Percentiles rank a stretch among this genome's conserved stretches.
Evolutionary conservation across 2,888 invertebrate genomes (phyloP).

Genomic region (Oasisia sp.): DNA sequence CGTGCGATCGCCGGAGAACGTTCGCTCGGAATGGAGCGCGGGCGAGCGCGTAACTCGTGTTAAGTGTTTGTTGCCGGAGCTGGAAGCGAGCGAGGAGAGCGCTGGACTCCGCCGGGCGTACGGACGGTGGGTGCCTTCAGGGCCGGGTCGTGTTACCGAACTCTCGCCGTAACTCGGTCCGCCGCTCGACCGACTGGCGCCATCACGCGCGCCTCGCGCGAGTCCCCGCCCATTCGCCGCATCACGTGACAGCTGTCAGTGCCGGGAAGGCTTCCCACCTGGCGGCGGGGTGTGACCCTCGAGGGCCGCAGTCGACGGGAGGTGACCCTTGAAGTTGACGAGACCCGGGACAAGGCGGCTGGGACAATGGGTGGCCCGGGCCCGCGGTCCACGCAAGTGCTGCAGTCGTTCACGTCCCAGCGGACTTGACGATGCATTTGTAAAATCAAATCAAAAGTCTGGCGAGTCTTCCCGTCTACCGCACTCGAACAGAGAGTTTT

Average conservation of each 20-base stretch:
- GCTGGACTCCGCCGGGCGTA: neutral
- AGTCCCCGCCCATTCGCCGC: neutral
- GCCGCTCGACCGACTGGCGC: neutral
- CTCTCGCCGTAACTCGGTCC: neutral
- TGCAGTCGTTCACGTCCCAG: neutral
- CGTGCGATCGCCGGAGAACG: neutral
- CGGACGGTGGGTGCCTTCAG: neutral
- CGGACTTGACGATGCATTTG: too few relatives aligned
- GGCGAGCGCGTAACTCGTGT: neutral
- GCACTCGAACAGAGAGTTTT: too few relatives aligned
- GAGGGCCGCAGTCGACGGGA: neutral
- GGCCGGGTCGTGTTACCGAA: neutral
- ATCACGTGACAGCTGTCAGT: slow-evolving; percentile 3
- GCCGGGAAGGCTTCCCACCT: neutral
- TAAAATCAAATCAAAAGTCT: too few relatives aligned
- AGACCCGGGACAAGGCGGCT: neutral
- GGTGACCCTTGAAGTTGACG: neutral
- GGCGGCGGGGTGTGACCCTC: neutral
- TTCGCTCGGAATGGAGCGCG: neutral
- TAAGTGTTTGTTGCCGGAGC: neutral
- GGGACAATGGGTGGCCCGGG: neutral
- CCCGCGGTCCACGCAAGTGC: neutral
- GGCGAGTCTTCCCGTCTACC: too few relatives aligned
- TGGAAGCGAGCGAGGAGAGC: neutral
- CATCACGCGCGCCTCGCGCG: neutral